Evolutionary conservation across 2,113 vertebrate species (phyloP).

Genomic region (Todiramphus chloris): DNA sequence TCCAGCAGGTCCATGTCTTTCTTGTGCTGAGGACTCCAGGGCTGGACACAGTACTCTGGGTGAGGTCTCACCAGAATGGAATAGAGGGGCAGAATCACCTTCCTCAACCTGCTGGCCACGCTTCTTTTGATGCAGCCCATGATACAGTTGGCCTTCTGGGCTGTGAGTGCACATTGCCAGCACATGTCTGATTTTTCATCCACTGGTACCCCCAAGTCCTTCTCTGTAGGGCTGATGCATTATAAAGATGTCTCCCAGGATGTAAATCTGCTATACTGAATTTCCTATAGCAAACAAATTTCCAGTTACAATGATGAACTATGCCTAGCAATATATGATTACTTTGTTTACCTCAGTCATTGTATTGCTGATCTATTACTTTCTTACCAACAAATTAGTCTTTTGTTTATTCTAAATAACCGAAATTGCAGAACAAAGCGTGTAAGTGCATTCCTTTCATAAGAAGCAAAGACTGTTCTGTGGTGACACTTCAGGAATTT

Average conservation of each 20-base stretch:
- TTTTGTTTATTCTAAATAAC: background rate
- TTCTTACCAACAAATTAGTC: background rate
- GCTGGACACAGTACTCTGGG: background rate
- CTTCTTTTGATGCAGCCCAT: background rate
- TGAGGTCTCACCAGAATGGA: fast-evolving
- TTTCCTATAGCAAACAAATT: background rate
- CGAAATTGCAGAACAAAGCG: background rate
- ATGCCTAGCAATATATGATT: background rate
- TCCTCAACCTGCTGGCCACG: background rate
- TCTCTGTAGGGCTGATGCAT: background rate
- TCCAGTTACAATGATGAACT: background rate
- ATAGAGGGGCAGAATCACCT: background rate
- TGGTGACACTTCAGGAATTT: background rate
- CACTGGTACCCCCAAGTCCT: fast-evolving
- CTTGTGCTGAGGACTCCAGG: background rate
- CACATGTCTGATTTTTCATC: background rate
- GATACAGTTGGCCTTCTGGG: background rate
- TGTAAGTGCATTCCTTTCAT: background rate
- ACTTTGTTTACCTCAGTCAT: background rate
- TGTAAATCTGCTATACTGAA: background rate
- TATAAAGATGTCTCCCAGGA: background rate
- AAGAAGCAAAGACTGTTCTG: background rate
- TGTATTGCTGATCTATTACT: background rate
- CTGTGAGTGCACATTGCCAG: fast-evolving
- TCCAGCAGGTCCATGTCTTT: background rate